Conservation (phyloP, 2,797 vertebrate genomes). For the Cercopithecus petaurista region DNA sequence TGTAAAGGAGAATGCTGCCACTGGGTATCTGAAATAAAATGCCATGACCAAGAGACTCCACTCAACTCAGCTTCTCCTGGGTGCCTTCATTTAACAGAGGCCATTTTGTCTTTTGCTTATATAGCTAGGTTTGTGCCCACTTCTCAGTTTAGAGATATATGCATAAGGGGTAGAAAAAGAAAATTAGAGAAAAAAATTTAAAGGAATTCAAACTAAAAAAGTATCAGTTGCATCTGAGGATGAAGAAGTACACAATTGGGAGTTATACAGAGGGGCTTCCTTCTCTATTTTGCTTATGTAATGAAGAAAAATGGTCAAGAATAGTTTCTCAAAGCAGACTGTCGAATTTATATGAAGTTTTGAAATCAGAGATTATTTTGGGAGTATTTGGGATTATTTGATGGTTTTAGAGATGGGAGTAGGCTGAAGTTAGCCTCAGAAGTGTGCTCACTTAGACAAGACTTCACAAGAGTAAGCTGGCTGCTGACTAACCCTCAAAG, state of each 20-base stretch:
- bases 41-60: not conserved
- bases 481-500: not conserved
- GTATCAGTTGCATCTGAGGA: not conserved
- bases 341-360: not conserved
- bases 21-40: not conserved
- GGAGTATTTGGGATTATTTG: not conserved
- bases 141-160: not conserved
- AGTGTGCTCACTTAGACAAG: not conserved
- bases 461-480: not conserved
- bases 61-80: not conserved
- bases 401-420: not conserved
- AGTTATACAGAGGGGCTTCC: not conserved
- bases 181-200: not conserved
- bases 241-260: not conserved
- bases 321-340: not conserved
- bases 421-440: not conserved
- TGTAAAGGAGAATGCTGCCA: not conserved
- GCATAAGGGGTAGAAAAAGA: not conserved
- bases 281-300: conserved; percentile 1
- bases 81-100: not conserved
- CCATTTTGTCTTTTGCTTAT: not conserved
- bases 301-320: not conserved
- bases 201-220: not conserved
- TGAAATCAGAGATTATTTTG: not conserved
- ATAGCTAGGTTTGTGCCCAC: not conserved